phyloP scores from a whole-genome alignment of 2,113 vertebrate species.

The Apteryx mantelli region DNA sequence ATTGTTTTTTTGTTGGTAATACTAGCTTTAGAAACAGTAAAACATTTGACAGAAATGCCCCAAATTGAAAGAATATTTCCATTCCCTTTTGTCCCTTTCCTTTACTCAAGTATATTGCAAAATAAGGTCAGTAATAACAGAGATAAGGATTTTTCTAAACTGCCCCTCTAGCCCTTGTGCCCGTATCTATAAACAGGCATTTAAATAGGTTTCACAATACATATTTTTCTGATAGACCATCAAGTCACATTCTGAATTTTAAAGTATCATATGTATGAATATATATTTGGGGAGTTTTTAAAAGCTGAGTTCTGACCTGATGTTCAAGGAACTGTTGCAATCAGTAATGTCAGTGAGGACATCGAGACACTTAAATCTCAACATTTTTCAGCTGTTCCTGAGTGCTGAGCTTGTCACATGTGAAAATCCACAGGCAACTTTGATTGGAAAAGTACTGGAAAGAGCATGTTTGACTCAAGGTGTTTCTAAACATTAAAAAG shows the following conservation, averaged over 20 bases:
- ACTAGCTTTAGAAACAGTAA: neutral
- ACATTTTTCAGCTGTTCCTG: neutral
- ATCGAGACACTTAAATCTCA: neutral
- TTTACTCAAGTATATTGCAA: neutral
- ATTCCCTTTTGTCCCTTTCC: neutral
- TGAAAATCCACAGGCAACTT: neutral
- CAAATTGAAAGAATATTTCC: neutral
- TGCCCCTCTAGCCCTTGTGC: neutral
- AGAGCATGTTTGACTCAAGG: neutral
- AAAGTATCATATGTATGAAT: neutral
- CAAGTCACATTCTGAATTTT: neutral
- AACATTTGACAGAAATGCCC: neutral
- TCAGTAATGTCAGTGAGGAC: neutral
- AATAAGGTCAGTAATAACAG: neutral
- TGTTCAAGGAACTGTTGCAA: neutral
- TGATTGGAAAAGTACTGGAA: neutral
- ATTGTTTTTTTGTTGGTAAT: neutral
- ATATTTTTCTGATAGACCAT: neutral
- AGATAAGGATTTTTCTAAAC: neutral
- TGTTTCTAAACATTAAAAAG: slow-evolving; percentile 18
- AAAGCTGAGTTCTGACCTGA: neutral
- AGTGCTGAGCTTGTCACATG: neutral
- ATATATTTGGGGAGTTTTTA: neutral
- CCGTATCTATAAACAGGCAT: neutral
- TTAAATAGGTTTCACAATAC: neutral